Evolutionary conservation across 2,113 vertebrate species (phyloP), one percentile per base, ranked within the genome.

Genomic region (Neolamprologus sp.): DNA sequence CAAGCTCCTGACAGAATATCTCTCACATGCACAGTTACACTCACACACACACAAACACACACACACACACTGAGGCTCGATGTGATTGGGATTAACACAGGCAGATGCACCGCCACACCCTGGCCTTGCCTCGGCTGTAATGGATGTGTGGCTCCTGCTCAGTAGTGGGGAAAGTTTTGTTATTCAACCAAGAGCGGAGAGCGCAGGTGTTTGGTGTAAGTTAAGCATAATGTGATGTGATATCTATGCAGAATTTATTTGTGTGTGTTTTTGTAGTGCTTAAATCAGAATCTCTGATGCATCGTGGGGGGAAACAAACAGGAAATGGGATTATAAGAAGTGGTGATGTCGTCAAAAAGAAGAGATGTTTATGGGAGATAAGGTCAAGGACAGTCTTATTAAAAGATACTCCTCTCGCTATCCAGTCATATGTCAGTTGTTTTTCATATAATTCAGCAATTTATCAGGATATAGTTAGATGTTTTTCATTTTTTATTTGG

Each of bases 1-100:
- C 93, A 93, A 94, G 94, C 91, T 91, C 84, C 89, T 94, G 92
- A 95, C 90, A 95, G 90, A 93, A 85, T 87, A 80, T 88, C 63
- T 89, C 82, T 40, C 86, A 37, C 71, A 83, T 6, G 3, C 88
- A 91, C 65, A 71, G 47, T 37, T 65, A 75, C 68, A 80, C 85
- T 42, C 45, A 68, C 63, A 54, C 42, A 83, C 45, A 49, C 63
- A 86, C 84, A 86, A 30, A 86, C 80, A 86, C 49, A 54, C 71
- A 53, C 55, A 82, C 28, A 13, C 58, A 88, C 85, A 87, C 45
- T 14, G 78, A 78, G 60, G 73, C 82, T 87, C 82, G 33, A 16
- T 82, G 80, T 93, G 92, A 93, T 89, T 87, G 80, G 89, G 87
- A 93, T 94, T 88, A 94, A 94, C 91, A 79, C 91, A 84, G 85